Conservation (phyloP, 37 sponge, comb jelly and placozoan species). For the Halichondria panicea region DNA sequence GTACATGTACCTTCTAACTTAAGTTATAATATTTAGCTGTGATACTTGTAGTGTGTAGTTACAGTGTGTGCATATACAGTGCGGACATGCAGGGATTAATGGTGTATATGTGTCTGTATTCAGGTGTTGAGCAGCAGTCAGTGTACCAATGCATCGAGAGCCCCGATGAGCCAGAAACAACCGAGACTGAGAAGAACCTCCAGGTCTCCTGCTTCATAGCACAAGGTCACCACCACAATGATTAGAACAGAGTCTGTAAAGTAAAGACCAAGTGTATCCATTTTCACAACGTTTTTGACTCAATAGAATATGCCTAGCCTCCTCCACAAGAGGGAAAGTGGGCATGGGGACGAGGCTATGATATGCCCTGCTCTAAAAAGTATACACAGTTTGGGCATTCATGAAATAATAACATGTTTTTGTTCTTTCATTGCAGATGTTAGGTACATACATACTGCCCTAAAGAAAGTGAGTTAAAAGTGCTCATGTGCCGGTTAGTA, state of each 20-base stretch:
- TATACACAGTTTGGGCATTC: too few relatives aligned
- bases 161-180: conserved; percentile 65
- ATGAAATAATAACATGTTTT: not conserved
- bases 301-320: not conserved
- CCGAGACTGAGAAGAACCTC: conserved; percentile 62
- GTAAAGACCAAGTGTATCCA: too few relatives aligned
- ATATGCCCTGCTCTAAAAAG: too few relatives aligned
- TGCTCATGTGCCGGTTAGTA: not conserved
- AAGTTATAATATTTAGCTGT: not conserved
- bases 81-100: not conserved
- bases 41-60: not conserved
- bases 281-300: not conserved
- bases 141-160: conserved; percentile 80
- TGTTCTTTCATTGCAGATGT: conserved; percentile 56
- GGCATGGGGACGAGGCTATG: not conserved
- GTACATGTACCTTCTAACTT: not conserved
- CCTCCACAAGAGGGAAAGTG: not conserved
- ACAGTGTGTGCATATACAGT: not conserved
- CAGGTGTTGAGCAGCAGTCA: conserved; percentile 39
- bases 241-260: too few relatives aligned
- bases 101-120: conserved; percentile 6
- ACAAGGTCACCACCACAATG: too few relatives aligned
- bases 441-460: conserved; percentile 83
- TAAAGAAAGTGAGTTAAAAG: conserved; percentile 59
- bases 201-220: conserved; percentile 91